phyloP scores from a whole-genome alignment of 2,113 vertebrate species.

The Pogonocichla stellata region DNA sequence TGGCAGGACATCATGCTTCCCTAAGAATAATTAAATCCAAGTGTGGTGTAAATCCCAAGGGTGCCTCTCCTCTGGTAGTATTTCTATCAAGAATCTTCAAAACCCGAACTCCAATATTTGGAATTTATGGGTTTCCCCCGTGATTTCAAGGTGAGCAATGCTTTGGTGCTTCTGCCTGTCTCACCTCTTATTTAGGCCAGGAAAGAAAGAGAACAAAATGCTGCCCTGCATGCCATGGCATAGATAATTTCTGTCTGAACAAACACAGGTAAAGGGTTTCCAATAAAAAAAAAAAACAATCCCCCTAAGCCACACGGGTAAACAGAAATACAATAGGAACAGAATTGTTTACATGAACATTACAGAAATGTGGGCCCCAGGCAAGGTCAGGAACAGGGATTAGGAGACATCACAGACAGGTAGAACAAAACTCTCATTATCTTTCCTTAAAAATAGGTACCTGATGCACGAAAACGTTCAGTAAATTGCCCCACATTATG shows the following conservation, averaged over 20 bases:
- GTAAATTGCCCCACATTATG: neutral
- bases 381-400: neutral
- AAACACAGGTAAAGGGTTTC: neutral
- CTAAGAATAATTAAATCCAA: conserved; percentile 66
- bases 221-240: neutral
- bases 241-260: neutral
- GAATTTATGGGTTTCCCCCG: conserved; percentile 30
- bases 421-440: neutral
- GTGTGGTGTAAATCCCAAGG: conserved; percentile 39
- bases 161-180: neutral
- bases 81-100: conserved; percentile 57
- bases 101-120: conserved; percentile 41
- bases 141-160: conserved; percentile 50
- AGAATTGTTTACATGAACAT: neutral
- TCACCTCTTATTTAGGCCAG: neutral
- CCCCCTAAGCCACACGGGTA: neutral
- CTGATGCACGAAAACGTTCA: neutral
- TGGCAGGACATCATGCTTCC: conserved; percentile 37
- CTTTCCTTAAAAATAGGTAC: neutral
- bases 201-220: neutral
- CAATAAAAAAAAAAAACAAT: neutral
- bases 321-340: neutral
- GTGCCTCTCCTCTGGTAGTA: conserved; percentile 51
- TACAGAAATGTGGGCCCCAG: neutral
- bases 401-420: neutral